These are phyloP conservation scores for Agelastica alni DNA, from an alignment of 2,888 invertebrate species.

Conservation along the genomic window DNA sequence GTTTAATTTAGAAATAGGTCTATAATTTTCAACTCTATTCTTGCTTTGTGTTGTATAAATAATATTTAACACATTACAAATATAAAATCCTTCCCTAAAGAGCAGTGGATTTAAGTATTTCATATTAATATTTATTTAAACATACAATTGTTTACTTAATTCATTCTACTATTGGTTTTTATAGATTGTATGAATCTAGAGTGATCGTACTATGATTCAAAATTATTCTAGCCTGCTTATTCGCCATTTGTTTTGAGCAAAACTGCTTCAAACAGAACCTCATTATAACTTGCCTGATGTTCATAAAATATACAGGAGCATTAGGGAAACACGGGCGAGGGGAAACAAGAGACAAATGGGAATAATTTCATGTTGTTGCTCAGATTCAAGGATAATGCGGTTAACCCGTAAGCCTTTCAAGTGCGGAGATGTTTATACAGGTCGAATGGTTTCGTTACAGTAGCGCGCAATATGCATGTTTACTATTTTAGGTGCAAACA, in stretches of 20 bases:
- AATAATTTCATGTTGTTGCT: slow-evolving; percentile 48
- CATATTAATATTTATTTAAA: too few relatives aligned
- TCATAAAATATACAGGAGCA: slow-evolving; percentile 57
- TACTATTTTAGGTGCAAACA: too few relatives aligned
- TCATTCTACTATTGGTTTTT: too few relatives aligned
- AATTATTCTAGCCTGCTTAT: slow-evolving; percentile 37
- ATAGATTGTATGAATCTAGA: too few relatives aligned
- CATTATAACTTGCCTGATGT: slow-evolving; percentile 59
- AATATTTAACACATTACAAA: too few relatives aligned
- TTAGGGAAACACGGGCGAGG: slow-evolving; percentile 17
- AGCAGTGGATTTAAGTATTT: too few relatives aligned
- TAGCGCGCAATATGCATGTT: slow-evolving; percentile 12
- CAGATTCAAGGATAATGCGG: slow-evolving; percentile 51
- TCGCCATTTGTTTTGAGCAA: slow-evolving; percentile 44
- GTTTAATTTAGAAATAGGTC: too few relatives aligned
- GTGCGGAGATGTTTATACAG: slow-evolving; percentile 34
- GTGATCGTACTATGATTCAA: slow-evolving; percentile 13
- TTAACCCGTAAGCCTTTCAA: slow-evolving; percentile 51
- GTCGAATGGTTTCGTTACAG: slow-evolving; percentile 25
- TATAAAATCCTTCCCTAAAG: too few relatives aligned
- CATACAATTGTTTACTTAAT: too few relatives aligned
- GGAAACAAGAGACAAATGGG: slow-evolving; percentile 40
- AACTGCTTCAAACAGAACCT: slow-evolving; percentile 58
- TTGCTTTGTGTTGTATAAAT: too few relatives aligned
- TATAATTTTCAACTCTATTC: too few relatives aligned